Evolutionary conservation across 1,140 invertebrate species (phyloP).

Genomic region (Trissolcus basalis): DNA sequence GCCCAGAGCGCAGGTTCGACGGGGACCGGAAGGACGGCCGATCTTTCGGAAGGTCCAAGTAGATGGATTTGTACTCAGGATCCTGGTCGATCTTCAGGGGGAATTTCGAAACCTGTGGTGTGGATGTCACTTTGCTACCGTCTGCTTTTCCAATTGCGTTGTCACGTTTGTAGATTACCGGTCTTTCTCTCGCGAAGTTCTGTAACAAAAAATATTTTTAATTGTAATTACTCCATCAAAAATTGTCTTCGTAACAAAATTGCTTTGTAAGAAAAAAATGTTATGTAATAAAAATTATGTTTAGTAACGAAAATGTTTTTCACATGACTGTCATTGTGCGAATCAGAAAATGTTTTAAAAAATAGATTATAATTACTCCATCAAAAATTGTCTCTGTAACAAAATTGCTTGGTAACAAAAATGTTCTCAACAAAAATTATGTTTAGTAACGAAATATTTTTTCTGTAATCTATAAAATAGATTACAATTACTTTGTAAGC

Average conservation of each 20-base stretch:
- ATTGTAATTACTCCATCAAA: too few relatives aligned
- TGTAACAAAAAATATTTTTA: conserved; percentile 38
- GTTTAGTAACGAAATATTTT: too few relatives aligned
- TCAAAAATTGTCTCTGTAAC: too few relatives aligned
- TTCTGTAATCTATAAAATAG: too few relatives aligned
- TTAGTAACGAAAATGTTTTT: not conserved
- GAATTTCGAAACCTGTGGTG: conserved; percentile 59
- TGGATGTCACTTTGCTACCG: conserved; percentile 66
- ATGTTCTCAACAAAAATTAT: too few relatives aligned
- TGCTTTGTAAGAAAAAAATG: too few relatives aligned
- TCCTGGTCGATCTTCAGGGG: conserved; percentile 71
- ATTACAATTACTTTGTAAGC: conserved; percentile 71
- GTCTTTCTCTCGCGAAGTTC: conserved; percentile 71
- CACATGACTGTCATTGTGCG: not conserved
- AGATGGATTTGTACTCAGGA: conserved; percentile 74
- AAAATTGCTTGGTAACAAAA: too few relatives aligned
- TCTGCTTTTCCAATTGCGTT: conserved; percentile 71
- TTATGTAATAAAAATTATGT: not conserved
- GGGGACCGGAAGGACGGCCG: conserved; percentile 62
- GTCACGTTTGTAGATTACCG: conserved; percentile 67
- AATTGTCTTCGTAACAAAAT: too few relatives aligned
- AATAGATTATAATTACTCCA: too few relatives aligned
- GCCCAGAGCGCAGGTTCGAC: conserved; percentile 48
- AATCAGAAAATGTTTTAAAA: too few relatives aligned
- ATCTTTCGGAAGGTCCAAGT: conserved; percentile 64